phyloP scores from a whole-genome alignment of 1,140 invertebrate species.

The Panonychus citri region DNA sequence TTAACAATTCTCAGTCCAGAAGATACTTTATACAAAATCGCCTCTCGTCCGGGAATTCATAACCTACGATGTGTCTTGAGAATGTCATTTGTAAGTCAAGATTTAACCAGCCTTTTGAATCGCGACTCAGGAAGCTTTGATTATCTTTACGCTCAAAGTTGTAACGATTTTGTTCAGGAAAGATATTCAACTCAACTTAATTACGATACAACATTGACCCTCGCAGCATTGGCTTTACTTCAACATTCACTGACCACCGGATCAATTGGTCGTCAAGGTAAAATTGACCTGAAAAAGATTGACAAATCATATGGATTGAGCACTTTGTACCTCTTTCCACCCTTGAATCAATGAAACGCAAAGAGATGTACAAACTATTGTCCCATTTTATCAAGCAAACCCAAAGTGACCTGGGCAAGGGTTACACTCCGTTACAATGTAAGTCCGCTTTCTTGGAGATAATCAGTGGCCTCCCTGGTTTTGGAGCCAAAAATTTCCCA shows the following conservation, averaged over 20 bases:
- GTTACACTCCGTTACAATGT: constrained; percentile 40
- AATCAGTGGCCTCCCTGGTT: constrained; percentile 57
- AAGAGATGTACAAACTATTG: constrained; percentile 58
- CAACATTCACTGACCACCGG: background rate
- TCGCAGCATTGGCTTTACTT: background rate
- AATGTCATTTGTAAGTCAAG: constrained; percentile 46
- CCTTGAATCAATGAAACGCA: constrained; percentile 66
- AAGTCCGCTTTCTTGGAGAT: constrained; percentile 75
- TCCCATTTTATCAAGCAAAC: constrained; percentile 65
- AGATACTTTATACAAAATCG: constrained; percentile 48
- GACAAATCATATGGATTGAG: constrained; percentile 74
- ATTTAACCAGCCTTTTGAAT: constrained; percentile 52
- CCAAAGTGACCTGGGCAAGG: constrained; percentile 50
- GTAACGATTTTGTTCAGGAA: constrained; percentile 75
- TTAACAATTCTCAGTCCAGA: constrained; percentile 55
- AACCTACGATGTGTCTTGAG: constrained; percentile 67
- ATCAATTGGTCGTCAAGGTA: constrained; percentile 25
- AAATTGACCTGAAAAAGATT: constrained; percentile 50
- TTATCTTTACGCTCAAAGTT: constrained; percentile 72
- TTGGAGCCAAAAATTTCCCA: constrained; percentile 66
- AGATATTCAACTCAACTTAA: constrained; percentile 67
- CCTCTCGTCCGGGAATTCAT: constrained; percentile 56
- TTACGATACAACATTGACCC: constrained; percentile 31
- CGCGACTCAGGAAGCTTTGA: constrained; percentile 60
- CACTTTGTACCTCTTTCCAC: constrained; percentile 59